A percentile compares a stretch with the other conserved stretches of the same genome.
Evolutionary conservation across 2,797 vertebrate genomes (phyloP).

Genomic region (Chaenodraco wilsoni): DNA sequence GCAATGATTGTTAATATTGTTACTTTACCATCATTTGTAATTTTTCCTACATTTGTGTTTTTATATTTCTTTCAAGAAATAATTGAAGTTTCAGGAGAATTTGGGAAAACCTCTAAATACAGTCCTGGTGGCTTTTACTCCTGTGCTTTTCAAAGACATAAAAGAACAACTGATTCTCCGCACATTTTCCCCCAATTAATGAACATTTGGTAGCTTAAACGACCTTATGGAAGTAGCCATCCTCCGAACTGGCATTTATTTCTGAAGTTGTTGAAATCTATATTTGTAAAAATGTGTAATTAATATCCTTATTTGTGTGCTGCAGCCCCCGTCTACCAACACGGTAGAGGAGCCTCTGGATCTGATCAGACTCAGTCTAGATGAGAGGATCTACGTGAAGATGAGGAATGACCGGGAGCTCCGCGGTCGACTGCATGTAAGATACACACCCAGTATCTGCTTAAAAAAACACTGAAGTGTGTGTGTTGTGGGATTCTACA

Average conservation of each 20-base stretch:
- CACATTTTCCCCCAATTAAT: no score
- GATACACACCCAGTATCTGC: constrained; percentile 22
- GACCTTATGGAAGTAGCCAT: not conserved
- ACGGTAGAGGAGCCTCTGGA: constrained; percentile 97
- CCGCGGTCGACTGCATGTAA: constrained; percentile 93
- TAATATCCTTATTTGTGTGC: not conserved
- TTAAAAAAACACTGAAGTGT: not conserved
- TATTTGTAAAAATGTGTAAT: not conserved
- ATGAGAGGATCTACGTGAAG: constrained; percentile 98
- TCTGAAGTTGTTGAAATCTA: not conserved
- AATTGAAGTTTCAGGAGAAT: no score
- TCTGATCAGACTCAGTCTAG: constrained; percentile 95
- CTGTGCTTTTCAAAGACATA: no score
- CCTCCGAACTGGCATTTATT: not conserved
- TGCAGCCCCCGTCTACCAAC: constrained; percentile 93
- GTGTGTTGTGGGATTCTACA: not conserved
- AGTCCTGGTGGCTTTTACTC: no score
- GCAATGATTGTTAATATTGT: no score
- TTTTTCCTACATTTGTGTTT: no score
- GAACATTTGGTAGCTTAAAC: no score
- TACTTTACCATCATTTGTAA: no score
- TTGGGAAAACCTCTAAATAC: no score
- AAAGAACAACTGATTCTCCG: no score
- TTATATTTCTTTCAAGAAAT: no score
- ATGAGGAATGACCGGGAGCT: constrained; percentile 98